A percentile compares a stretch with the other conserved stretches of the same genome.
These are phyloP conservation scores for Rhadina sibilatrix DNA, from an alignment of 2,113 vertebrate species.

Conservation along the genomic window DNA sequence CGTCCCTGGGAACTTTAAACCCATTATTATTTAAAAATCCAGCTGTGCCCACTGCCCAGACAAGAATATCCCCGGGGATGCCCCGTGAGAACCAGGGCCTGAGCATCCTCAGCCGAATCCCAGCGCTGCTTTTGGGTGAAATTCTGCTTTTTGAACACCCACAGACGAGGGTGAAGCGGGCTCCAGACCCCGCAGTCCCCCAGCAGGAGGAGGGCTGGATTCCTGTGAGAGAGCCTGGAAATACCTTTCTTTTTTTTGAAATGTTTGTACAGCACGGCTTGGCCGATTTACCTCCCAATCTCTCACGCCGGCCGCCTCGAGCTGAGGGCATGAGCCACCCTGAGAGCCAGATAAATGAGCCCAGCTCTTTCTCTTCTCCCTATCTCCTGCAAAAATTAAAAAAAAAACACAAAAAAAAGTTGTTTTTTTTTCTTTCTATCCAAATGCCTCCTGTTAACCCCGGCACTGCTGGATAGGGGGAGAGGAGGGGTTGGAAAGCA, in stretches of 20 bases:
- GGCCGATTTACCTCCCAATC: conserved; percentile 59
- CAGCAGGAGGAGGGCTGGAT: background rate
- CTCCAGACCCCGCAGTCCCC: background rate
- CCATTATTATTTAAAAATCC: background rate
- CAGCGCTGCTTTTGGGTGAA: rapidly evolving
- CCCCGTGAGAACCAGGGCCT: background rate
- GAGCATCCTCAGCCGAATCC: background rate
- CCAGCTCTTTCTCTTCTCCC: background rate
- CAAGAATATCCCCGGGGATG: background rate
- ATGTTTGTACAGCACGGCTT: conserved; percentile 60
- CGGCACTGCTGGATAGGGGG: background rate
- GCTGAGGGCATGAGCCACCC: conserved; percentile 55
- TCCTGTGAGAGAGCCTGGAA: conserved; percentile 48
- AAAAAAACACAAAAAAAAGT: background rate
- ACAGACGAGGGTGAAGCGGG: background rate
- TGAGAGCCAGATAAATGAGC: conserved; percentile 58
- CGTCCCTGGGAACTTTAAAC: background rate
- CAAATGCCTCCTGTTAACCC: conserved; percentile 6
- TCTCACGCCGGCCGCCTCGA: conserved; percentile 57
- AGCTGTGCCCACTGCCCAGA: background rate
- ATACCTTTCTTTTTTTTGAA: conserved; percentile 47
- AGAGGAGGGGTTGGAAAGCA: background rate
- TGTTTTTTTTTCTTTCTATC: conserved; percentile 25
- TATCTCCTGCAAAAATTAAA: conserved; percentile 40
- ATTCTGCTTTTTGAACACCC: background rate